These are phyloP conservation scores for Euwallacea similis DNA, from an alignment of 1,140 invertebrate species.

Conservation along the genomic window DNA sequence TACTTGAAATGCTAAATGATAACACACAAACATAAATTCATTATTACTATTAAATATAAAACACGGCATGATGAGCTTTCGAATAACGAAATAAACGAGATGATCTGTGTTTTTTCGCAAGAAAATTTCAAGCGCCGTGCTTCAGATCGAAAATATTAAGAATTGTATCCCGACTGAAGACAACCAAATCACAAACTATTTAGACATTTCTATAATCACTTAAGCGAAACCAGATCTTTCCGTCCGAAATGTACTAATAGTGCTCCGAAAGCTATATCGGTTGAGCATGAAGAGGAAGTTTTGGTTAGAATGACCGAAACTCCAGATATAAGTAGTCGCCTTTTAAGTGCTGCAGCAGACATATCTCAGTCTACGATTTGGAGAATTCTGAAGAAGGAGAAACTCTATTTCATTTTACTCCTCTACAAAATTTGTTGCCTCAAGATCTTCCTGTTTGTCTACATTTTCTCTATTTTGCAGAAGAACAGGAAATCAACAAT, in stretches of 20 bases:
- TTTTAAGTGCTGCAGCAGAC: constrained; percentile 1
- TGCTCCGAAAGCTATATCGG: background rate
- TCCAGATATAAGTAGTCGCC: constrained; percentile 6
- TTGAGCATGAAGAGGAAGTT: constrained; percentile 12
- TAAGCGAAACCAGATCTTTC: background rate
- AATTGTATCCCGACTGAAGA: background rate
- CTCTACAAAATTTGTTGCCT: background rate
- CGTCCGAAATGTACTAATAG: background rate
- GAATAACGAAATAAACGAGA: too few species aligned
- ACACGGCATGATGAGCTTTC: too few species aligned
- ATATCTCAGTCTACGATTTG: background rate
- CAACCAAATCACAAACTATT: background rate
- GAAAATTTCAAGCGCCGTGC: background rate
- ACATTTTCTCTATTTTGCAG: background rate
- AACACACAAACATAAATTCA: too few species aligned
- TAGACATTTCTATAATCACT: background rate
- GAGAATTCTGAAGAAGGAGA: background rate
- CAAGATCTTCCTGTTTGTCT: background rate
- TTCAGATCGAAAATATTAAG: background rate
- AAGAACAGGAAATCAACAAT: background rate
- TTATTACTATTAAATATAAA: too few species aligned
- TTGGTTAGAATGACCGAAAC: background rate
- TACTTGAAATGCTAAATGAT: too few species aligned
- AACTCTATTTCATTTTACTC: constrained; percentile 4
- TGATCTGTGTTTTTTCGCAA: too few species aligned